phyloP scores from a whole-genome alignment of 2,888 invertebrate species.

The Chouioia cunea region DNA sequence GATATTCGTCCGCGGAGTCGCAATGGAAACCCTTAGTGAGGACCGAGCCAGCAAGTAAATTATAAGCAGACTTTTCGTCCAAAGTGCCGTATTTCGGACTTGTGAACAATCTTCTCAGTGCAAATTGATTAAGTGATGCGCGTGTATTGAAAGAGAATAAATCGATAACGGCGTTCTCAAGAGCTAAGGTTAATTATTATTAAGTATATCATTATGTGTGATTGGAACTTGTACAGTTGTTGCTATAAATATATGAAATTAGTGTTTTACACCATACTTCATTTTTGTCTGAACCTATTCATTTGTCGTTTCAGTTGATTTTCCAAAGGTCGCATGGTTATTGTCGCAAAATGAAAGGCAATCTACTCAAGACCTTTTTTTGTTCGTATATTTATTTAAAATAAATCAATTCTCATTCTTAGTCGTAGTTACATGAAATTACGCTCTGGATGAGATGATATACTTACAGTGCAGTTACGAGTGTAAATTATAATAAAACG shows the following conservation, averaged over 20 bases:
- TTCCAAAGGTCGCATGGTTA: no score
- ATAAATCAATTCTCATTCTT: conserved; percentile 53
- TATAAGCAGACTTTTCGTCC: conserved; percentile 39
- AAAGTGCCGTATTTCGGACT: conserved; percentile 41
- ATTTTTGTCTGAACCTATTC: conserved; percentile 48
- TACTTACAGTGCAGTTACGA: conserved; percentile 45
- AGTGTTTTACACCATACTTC: conserved; percentile 66
- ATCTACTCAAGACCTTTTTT: conserved; percentile 20
- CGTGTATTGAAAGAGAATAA: conserved; percentile 20
- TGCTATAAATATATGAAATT: conserved; percentile 68
- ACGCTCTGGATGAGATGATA: conserved; percentile 43
- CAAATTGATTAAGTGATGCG: conserved; percentile 38
- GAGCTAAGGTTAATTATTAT: conserved; percentile 51
- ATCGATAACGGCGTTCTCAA: conserved; percentile 22
- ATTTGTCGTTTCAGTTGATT: no score
- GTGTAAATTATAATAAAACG: conserved; percentile 28
- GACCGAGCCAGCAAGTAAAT: conserved; percentile 18
- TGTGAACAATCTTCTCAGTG: conserved; percentile 37
- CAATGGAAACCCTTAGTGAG: neutral
- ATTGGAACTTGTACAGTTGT: conserved; percentile 68
- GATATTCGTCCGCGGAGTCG: no score
- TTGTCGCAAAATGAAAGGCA: conserved; percentile 20
- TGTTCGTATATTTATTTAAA: conserved; percentile 50
- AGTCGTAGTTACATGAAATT: conserved; percentile 50
- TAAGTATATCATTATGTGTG: conserved; percentile 59